Base-by-base conservation (phyloP, 2,797 vertebrate genomes). In the Sebastes miniatus region DNA sequence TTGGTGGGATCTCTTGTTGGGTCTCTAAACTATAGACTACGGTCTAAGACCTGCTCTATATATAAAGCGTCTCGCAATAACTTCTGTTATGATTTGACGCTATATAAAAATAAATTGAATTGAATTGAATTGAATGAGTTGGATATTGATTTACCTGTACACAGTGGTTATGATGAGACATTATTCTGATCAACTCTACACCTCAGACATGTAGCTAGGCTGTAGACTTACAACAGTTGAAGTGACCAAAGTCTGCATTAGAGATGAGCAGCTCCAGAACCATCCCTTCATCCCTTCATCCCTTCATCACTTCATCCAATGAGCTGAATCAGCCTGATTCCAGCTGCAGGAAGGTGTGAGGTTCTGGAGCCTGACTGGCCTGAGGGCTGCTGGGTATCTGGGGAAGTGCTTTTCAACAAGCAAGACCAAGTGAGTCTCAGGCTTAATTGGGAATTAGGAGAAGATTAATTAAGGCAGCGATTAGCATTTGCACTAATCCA, bases 401-500 rank as follows among this genome's bases (percentile, higher is more conserved):
- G 69, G 65, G 65, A 73, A 81, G 74, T 57, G 57, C 64, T 54
- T 76, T 82, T 79, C 69, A 76, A 50, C 24, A 43, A 69, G 54
- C 54, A 77, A 73, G 52, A 68, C n/a, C 3, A 76, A 77, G 70
- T 76, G 67, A 70, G 65, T 83, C 77, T 78, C 31, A 20, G 71
- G 34, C 56, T 84, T 90, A 83, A 89, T 82, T 84, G 70, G 70
- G 80, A 88, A 88, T 86, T 82, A 87, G 77, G 39, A 61, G 73
- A 68, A 85, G 83, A 84, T 87, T 87, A 86, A 87, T 86, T 74
- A 85, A 77, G 65, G 69, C 64, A 82, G 58, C 81, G 77, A 87
- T 89, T 77, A 87, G 73, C 36, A 77, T 83, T 87, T 73, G 61
- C 67, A 76, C 73, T 86, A 91, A 91, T 86, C 90, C 85, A 64